Percentiles rank a stretch among this genome's conserved stretches.
Conservation (phyloP, 2,113 vertebrate genomes). For the Hippocampus mohnikei region DNA sequence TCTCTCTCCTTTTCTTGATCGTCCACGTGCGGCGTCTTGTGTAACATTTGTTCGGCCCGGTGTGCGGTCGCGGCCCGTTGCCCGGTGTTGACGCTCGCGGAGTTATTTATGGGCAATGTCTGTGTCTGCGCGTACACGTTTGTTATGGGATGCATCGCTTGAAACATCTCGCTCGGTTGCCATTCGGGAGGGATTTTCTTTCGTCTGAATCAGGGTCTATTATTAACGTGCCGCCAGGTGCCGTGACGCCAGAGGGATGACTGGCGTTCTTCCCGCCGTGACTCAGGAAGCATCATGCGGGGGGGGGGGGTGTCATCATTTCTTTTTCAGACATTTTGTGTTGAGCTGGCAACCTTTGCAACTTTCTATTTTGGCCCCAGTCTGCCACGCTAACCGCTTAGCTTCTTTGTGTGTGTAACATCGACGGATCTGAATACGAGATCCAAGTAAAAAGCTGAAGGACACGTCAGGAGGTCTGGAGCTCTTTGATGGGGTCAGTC, state of each 20-base stretch:
- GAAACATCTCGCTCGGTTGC: not conserved
- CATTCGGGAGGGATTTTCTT: not conserved
- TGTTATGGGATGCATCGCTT: not conserved
- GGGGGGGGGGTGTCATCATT: not conserved
- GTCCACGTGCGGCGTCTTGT: slow-evolving; percentile 36
- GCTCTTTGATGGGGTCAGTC: not conserved
- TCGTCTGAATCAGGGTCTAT: not conserved
- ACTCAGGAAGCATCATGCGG: not conserved
- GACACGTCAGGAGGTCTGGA: not conserved
- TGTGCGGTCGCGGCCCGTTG: slow-evolving; percentile 41
- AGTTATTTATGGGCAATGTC: not conserved
- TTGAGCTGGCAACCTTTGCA: not conserved
- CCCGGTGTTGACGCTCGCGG: not conserved
- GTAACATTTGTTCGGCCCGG: slow-evolving; percentile 58
- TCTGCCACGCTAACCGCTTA: not conserved
- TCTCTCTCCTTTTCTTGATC: too few species aligned
- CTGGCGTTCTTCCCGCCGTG: not conserved
- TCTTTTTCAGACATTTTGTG: not conserved
- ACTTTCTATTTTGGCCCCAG: not conserved
- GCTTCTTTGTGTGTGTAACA: not conserved
- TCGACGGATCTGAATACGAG: not conserved
- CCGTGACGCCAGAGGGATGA: not conserved
- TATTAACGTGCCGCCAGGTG: not conserved
- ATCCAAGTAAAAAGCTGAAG: not conserved
- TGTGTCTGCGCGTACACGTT: not conserved